Conservation (phyloP, 2,797 vertebrate species). For the Bradypus variegatus region DNA sequence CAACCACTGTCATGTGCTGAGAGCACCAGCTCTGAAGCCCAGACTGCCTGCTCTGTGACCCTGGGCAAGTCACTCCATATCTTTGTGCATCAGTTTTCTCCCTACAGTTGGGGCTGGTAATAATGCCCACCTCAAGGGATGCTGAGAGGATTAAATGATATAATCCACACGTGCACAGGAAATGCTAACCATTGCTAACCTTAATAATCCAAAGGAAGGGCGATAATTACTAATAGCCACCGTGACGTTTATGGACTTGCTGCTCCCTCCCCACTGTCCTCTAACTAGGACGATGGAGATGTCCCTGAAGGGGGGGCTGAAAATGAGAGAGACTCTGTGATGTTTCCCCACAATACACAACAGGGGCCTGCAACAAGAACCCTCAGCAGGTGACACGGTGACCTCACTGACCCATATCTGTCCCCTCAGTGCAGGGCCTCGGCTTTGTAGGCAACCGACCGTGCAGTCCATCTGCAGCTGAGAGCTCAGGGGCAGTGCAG, state of each 20-base stretch:
- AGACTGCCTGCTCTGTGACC: not conserved
- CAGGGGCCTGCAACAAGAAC: not conserved
- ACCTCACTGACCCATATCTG: constrained; percentile 26
- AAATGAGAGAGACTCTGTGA: not conserved
- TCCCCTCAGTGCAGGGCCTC: not conserved
- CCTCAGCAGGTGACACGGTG: constrained; percentile 25
- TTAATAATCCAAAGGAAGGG: not conserved
- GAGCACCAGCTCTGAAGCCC: not conserved
- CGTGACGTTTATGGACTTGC: not conserved
- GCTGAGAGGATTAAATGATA: not conserved
- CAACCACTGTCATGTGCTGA: not conserved
- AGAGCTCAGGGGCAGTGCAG: not conserved
- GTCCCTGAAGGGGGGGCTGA: not conserved
- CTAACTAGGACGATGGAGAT: not conserved
- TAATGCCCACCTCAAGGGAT: not conserved
- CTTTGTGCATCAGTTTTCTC: not conserved
- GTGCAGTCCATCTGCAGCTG: not conserved
- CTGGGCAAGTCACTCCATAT: not conserved
- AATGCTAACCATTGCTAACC: not conserved
- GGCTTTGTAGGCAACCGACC: not conserved
- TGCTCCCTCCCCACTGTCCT: not conserved
- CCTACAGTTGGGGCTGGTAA: not conserved
- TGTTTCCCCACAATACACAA: not conserved
- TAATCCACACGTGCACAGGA: too few species aligned
- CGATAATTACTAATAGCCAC: not conserved